Evolutionary conservation across 1,140 invertebrate genomes (phyloP).

Genomic region (Apis dorsata): DNA sequence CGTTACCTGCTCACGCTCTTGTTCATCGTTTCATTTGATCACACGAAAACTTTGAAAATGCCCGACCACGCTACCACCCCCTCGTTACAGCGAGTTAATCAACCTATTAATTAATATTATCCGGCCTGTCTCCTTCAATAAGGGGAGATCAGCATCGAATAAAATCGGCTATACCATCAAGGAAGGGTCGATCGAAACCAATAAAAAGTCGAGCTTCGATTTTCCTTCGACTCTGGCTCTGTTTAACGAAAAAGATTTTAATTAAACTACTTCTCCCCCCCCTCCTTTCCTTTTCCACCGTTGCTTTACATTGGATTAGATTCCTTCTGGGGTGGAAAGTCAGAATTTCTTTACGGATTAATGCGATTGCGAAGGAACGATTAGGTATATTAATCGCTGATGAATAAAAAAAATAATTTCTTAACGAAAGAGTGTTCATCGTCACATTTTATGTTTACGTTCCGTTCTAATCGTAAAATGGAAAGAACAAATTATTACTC

Average conservation of each 20-base stretch:
- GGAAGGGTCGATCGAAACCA: constrained; percentile 7
- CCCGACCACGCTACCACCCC: background rate
- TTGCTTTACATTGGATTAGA: constrained; percentile 30
- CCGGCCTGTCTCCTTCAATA: constrained; percentile 20
- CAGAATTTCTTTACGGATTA: constrained; percentile 21
- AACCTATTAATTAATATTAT: constrained; percentile 61
- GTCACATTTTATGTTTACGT: background rate
- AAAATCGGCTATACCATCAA: background rate
- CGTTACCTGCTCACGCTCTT: constrained; percentile 59
- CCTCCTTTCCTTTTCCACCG: too few species aligned
- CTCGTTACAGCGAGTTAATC: constrained; percentile 58
- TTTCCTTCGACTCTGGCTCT: background rate
- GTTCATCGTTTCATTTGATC: constrained; percentile 66
- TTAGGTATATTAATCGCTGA: background rate
- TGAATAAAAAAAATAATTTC: background rate
- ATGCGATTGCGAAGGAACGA: background rate
- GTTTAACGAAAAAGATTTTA: constrained; percentile 13
- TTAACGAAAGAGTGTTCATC: too few species aligned
- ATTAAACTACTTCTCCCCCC: background rate
- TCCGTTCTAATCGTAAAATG: background rate
- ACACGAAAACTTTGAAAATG: constrained; percentile 56
- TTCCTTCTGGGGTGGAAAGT: background rate
- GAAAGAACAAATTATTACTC: background rate
- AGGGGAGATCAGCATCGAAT: constrained; percentile 13
- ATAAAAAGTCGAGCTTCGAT: constrained; percentile 38